Evolutionary conservation across 1,140 invertebrate genomes (phyloP).

Genomic region (Cydia splendana): DNA sequence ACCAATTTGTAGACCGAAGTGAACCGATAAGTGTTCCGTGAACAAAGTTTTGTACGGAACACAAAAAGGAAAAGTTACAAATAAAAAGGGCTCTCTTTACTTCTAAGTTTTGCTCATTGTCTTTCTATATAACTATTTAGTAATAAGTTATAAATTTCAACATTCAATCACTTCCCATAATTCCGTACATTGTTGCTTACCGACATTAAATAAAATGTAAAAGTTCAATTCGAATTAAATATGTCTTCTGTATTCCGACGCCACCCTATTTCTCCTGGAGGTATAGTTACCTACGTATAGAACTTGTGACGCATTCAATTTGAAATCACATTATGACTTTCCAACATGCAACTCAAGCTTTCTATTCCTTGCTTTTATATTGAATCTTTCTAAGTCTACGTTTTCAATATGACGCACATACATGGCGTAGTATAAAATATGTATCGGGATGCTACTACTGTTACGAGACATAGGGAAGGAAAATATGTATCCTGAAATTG

Average conservation of each 20-base stretch:
- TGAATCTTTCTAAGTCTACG: slow-evolving; percentile 63
- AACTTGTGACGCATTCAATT: slow-evolving; percentile 65
- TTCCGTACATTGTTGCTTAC: neutral
- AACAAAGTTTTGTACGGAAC: no score
- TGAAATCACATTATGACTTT: slow-evolving; percentile 71
- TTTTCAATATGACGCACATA: slow-evolving; percentile 66
- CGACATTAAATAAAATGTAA: slow-evolving; percentile 3
- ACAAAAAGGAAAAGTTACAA: no score
- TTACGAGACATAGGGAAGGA: slow-evolving; percentile 57
- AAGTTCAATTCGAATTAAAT: slow-evolving; percentile 27
- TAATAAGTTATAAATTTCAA: neutral
- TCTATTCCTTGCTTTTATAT: slow-evolving; percentile 66
- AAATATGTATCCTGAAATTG: slow-evolving; percentile 61
- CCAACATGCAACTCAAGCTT: slow-evolving; percentile 67
- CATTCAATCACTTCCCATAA: neutral
- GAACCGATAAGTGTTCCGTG: no score
- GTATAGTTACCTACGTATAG: slow-evolving; percentile 54
- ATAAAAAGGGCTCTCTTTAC: no score
- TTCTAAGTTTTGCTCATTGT: no score
- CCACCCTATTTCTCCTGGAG: slow-evolving; percentile 15
- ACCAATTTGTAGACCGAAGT: no score
- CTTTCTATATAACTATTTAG: neutral
- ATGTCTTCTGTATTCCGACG: slow-evolving; percentile 24
- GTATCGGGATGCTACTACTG: slow-evolving; percentile 62
- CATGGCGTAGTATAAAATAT: slow-evolving; percentile 32